These are phyloP conservation scores for Rhopalosiphum padi DNA, from an alignment of 1,140 invertebrate species.

Conservation along the genomic window DNA sequence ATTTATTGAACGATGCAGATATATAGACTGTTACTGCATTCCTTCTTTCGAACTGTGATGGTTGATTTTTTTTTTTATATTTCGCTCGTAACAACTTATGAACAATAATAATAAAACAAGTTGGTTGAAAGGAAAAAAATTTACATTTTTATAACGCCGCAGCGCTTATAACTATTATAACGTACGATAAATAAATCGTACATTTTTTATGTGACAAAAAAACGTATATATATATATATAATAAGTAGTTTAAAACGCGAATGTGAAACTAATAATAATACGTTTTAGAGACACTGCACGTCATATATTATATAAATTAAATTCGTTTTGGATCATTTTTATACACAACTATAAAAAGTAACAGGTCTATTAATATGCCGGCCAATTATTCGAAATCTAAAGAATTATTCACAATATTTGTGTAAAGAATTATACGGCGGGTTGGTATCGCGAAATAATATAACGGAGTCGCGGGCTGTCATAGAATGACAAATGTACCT, in stretches of 20 bases:
- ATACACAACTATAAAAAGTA: neutral
- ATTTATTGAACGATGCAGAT: neutral
- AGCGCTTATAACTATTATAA: slow-evolving; percentile 7
- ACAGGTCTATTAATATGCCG: slow-evolving; percentile 19
- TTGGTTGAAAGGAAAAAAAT: neutral
- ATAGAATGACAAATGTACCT: neutral
- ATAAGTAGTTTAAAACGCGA: neutral
- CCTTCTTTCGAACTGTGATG: neutral
- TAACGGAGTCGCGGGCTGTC: neutral
- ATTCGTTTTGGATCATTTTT: slow-evolving; percentile 7
- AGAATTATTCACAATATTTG: slow-evolving; percentile 12
- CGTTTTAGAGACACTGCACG: neutral
- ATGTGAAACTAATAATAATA: slow-evolving; percentile 25
- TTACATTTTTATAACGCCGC: slow-evolving; percentile 9
- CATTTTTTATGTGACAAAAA: neutral
- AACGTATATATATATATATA: neutral
- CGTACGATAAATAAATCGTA: neutral
- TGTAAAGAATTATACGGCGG: neutral
- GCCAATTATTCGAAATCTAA: neutral
- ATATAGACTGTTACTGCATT: neutral
- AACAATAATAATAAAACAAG: slow-evolving; percentile 18
- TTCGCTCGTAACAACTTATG: neutral
- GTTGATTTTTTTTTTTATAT: neutral
- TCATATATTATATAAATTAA: slow-evolving; percentile 5
- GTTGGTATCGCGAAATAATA: neutral